phyloP scores from a whole-genome alignment of 2,797 vertebrate species.

The Danionella dracula region DNA sequence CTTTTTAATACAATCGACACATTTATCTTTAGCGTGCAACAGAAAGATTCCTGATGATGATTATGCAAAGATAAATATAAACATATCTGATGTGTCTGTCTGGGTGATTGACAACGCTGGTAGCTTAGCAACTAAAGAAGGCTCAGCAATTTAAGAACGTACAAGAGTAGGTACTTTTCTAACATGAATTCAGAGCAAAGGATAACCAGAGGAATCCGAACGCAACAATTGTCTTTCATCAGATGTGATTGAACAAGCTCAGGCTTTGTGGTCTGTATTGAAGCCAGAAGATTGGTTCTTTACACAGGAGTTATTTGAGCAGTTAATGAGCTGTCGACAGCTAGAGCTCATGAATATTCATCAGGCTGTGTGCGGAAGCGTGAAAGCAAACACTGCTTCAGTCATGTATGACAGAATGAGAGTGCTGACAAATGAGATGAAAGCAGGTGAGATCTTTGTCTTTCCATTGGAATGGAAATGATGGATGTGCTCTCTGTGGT shows the following conservation, averaged over 20 bases:
- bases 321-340: constrained; percentile 26
- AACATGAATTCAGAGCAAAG: too few species aligned
- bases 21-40: too few species aligned
- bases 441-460: constrained; percentile 48
- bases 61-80: too few species aligned
- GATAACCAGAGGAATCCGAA: too few species aligned
- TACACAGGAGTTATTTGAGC: constrained; percentile 28
- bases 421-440: constrained; percentile 48
- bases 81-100: too few species aligned
- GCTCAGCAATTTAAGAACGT: too few species aligned
- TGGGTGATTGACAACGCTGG: too few species aligned
- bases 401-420: constrained; percentile 35
- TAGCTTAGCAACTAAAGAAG: too few species aligned
- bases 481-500: constrained; percentile 19
- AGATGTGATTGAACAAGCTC: constrained; percentile 13
- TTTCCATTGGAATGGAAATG: constrained; percentile 40
- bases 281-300: constrained; percentile 42
- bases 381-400: constrained; percentile 42
- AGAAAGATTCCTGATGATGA: too few species aligned
- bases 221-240: constrained; percentile 21
- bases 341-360: constrained; percentile 46
- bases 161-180: too few species aligned
- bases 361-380: constrained; percentile 29
- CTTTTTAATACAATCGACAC: too few species aligned
- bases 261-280: constrained; percentile 26